phyloP scores from a whole-genome alignment of 2,888 invertebrate species.

The Drosophila borborema region DNA sequence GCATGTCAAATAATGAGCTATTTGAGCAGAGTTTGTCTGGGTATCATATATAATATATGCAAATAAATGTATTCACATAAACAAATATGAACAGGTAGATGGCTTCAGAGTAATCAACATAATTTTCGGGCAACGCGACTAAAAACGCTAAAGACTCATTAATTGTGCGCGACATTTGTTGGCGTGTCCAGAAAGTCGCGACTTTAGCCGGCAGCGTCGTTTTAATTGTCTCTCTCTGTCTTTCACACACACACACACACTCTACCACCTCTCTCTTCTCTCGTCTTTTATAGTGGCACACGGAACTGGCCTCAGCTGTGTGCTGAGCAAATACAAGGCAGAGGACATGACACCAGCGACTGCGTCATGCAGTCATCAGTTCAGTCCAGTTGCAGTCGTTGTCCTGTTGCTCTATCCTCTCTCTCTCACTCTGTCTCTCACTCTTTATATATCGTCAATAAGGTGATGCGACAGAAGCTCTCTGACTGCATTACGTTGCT shows the following conservation, averaged over 20 bases:
- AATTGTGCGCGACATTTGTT: slow-evolving; percentile 69
- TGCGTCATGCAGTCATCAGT: slow-evolving; percentile 59
- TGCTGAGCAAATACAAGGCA: slow-evolving; percentile 38
- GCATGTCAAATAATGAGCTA: slow-evolving; percentile 18
- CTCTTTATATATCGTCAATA: slow-evolving; percentile 45
- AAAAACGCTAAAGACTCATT: slow-evolving; percentile 82
- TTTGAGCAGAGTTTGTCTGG: slow-evolving; percentile 45
- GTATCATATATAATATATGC: slow-evolving; percentile 12
- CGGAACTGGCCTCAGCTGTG: slow-evolving; percentile 13
- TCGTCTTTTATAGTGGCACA: slow-evolving; percentile 24
- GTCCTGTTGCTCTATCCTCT: slow-evolving; percentile 10
- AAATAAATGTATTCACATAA: neutral
- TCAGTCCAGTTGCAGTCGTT: slow-evolving; percentile 33
- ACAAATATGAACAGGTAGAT: slow-evolving; percentile 50
- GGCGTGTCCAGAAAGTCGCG: slow-evolving; percentile 59
- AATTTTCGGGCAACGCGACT: slow-evolving; percentile 50
- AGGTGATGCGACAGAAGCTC: slow-evolving; percentile 47
- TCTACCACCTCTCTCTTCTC: slow-evolving; percentile 43
- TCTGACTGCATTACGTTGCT: slow-evolving; percentile 50
- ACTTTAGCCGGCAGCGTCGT: slow-evolving; percentile 62
- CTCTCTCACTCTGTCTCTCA: neutral
- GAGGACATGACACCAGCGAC: slow-evolving; percentile 61
- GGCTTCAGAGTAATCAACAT: slow-evolving; percentile 66
- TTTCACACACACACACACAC: neutral
- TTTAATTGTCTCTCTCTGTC: slow-evolving; percentile 66